Evolutionary conservation across 2,888 invertebrate genomes (phyloP), one percentile per base, ranked within the genome.

Genomic region (Trachelus tabidus): DNA sequence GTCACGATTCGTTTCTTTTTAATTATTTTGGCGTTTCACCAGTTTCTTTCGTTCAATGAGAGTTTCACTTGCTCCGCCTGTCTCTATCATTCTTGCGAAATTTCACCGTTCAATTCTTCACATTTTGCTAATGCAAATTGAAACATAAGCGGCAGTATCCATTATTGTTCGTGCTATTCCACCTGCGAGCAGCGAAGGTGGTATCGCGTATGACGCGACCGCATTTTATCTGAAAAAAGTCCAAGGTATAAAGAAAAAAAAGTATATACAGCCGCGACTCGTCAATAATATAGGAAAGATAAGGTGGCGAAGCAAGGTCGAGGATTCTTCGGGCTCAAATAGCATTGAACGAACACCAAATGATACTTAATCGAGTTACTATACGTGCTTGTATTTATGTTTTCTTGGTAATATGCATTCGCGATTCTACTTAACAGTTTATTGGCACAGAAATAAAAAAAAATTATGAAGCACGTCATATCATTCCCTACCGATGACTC

Each of bases 11-110:
- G 56, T 56, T 56, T 56, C 23, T 56, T 23, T 56, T 56, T 23
- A 23, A 23, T 56, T 40, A 40, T 40, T 56, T 56, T 56, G 23
- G 23, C 23, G 56, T 56, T 56, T 23, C 56, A 56, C 56, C 9
- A 9, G 23, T 56, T 56, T 56, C 23, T 56, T 56, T 23, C 23
- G 56, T 56, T 56, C 56, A 56, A 4, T 9, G 15, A 15, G 23
- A 56, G 56, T 56, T 56, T 56, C 56, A 56, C 71, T 73, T 33
- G 69, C 9, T 77, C 3, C 35, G 73, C 68, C 35, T 68, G 73
- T 30, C 35, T 77, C 73, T 37, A 30, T 71, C 30, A 56, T 75
- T 76, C 73, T 40, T 6, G 34, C 23, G 30, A 71, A 71, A 56
- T 56, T 56, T 56, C 23, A 56, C 9, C 56, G 23, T 56, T 56